phyloP scores from a whole-genome alignment of 2,797 vertebrate species.

The Babyrousa celebensis region DNA sequence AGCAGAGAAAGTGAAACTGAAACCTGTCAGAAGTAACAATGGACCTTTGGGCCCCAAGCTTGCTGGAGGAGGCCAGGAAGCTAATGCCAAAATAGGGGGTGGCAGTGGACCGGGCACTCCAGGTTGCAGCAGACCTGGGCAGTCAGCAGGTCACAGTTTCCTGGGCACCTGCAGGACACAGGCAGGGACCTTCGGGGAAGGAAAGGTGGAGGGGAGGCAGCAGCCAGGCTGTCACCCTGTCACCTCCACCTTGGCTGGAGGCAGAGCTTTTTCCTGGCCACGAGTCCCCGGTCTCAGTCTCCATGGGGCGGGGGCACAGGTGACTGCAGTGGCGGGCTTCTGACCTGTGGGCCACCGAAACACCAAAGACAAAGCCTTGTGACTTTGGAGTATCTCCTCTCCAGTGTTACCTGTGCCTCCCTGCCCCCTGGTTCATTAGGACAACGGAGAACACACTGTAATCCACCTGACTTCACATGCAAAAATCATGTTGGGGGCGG shows the following conservation, averaged over 20 bases:
- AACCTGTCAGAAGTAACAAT: not conserved
- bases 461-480: not conserved
- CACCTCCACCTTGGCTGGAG: not conserved
- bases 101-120: not conserved
- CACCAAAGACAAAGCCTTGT: not conserved
- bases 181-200: not conserved
- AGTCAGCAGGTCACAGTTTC: accelerated
- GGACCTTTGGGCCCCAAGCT: not conserved
- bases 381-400: not conserved
- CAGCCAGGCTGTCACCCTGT: accelerated
- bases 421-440: not conserved
- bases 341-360: not conserved
- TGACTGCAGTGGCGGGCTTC: accelerated
- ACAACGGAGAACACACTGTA: not conserved
- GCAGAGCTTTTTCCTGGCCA: accelerated
- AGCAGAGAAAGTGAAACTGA: slow-evolving; percentile 26
- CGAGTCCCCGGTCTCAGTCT: accelerated
- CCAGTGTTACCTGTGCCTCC: not conserved
- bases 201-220: not conserved
- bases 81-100: not conserved
- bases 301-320: not conserved
- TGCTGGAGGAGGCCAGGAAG: not conserved
- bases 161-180: not conserved
- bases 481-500: not conserved
- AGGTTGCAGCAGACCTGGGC: not conserved